Evolutionary conservation across 1,140 invertebrate species (phyloP).

Genomic region (Drosophila carrolli): DNA sequence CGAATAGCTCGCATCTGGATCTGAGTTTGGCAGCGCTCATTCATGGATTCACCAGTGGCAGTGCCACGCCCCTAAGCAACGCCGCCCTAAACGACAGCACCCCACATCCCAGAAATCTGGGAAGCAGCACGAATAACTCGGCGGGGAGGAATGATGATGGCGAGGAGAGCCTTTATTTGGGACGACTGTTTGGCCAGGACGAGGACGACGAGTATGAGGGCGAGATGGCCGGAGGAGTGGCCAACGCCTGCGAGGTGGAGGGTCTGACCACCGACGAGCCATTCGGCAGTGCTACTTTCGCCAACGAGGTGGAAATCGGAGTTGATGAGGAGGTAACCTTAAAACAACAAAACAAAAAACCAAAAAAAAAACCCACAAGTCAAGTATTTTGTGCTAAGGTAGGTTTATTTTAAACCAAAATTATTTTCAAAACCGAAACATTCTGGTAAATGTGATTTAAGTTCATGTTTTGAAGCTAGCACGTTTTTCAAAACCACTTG

Average conservation of each 20-base stretch:
- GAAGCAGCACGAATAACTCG: slow-evolving; percentile 53
- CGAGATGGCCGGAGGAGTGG: slow-evolving; percentile 19
- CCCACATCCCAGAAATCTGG: slow-evolving; percentile 64
- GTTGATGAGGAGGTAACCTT: slow-evolving; percentile 66
- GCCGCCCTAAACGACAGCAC: slow-evolving; percentile 75
- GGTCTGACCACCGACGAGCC: slow-evolving; percentile 60
- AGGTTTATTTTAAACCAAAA: neutral
- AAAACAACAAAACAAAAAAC: slow-evolving; percentile 2
- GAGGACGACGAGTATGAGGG: slow-evolving; percentile 45
- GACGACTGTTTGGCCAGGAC: slow-evolving; percentile 42
- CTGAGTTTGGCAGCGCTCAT: slow-evolving; percentile 64
- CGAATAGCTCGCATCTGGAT: slow-evolving; percentile 63
- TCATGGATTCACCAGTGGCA: slow-evolving; percentile 55
- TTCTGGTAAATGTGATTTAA: neutral
- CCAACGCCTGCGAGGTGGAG: slow-evolving; percentile 69
- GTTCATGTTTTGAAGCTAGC: neutral
- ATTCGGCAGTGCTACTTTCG: slow-evolving; percentile 40
- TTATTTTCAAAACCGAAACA: no score
- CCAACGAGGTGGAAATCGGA: slow-evolving; percentile 66
- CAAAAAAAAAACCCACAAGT: neutral
- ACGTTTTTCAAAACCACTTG: no score
- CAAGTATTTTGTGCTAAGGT: neutral
- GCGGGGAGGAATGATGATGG: slow-evolving; percentile 32
- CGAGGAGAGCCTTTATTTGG: slow-evolving; percentile 43
- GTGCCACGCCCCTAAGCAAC: slow-evolving; percentile 21